phyloP scores from a whole-genome alignment of 2,113 vertebrate species.

The Accipiter virgatus region DNA sequence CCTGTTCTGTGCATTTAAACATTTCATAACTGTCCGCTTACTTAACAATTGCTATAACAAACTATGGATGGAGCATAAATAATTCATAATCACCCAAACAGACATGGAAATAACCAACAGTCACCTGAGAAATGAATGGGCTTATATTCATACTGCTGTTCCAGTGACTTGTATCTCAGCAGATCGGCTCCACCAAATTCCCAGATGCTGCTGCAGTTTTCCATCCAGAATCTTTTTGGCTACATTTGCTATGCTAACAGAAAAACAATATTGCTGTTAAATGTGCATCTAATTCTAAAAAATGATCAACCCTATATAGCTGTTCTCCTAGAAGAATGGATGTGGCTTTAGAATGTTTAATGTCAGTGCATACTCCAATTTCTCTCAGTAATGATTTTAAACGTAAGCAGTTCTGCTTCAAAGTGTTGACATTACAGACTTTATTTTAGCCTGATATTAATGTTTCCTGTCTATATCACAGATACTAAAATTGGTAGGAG shows the following conservation, averaged over 20 bases:
- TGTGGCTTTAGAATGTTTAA: neutral
- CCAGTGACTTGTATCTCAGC: neutral
- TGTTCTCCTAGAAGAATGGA: neutral
- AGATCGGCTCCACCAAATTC: neutral
- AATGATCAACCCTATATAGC: neutral
- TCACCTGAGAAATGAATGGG: neutral
- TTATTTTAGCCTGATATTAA: neutral
- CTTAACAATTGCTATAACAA: neutral
- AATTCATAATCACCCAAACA: neutral
- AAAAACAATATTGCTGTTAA: neutral
- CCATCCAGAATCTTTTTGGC: neutral
- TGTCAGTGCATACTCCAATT: neutral
- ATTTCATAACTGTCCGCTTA: neutral
- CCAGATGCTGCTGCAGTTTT: neutral
- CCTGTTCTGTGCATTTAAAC: neutral
- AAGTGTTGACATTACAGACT: neutral
- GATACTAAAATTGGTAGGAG: neutral
- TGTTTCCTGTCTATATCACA: neutral
- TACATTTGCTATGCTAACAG: neutral
- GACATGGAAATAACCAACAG: neutral
- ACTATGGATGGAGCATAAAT: neutral
- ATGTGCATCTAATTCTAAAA: neutral
- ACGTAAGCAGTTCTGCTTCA: neutral
- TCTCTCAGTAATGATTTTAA: neutral
- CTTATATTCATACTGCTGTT: neutral